Evolutionary conservation across 2,113 vertebrate genomes (phyloP), one percentile per base, ranked within the genome.

Genomic region (Pelecanus crispus): DNA sequence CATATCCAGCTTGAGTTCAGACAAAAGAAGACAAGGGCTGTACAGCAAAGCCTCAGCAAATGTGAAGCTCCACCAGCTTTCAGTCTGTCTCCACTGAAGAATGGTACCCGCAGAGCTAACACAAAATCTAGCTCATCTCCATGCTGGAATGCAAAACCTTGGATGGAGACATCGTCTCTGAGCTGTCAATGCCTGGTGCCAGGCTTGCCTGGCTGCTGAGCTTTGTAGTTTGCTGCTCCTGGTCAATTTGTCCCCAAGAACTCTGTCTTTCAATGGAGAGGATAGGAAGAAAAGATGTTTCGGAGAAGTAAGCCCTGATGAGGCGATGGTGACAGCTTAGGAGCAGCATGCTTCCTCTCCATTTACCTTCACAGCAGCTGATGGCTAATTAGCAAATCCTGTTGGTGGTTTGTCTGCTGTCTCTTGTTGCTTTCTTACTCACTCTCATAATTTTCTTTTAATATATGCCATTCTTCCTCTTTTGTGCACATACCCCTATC

Each of bases 341-440:
- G 31, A 62, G 44, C 0, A 3, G 7, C 0, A 0, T 0, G 2
- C 45, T 77, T 80, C 80, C n/a, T 65, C 47, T 42, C 12, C 14
- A 4, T 47, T 90, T 83, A 53, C 75, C 59, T 36, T n/a, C 56
- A 29, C 2, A 1, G 77, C 34, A 65, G 61, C 70, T 91, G 72
- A 32, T 72, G 66, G 44, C 24, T 92, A 34, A 90, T 91, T 56
- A 92, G 70, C 82, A 94, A 90, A 59, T 49, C 36, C 38, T 81
- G 26, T 31, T 67, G 34, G 28, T 77, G 31, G 49, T 67, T 73
- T 0, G 0, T 66, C 55, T 88, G 83, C 67, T 81, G 61, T 45
- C 20, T 63, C 62, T n/a, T 26, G 12, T 47, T 80, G 82, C 50
- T 81, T 67, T 67, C 66, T 40, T 65, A 22, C 25, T 44, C 49